Percentiles rank a stretch among this genome's conserved stretches.
Evolutionary conservation across 2,797 vertebrate species (phyloP).

Genomic region (Neopelma chrysocephalum): DNA sequence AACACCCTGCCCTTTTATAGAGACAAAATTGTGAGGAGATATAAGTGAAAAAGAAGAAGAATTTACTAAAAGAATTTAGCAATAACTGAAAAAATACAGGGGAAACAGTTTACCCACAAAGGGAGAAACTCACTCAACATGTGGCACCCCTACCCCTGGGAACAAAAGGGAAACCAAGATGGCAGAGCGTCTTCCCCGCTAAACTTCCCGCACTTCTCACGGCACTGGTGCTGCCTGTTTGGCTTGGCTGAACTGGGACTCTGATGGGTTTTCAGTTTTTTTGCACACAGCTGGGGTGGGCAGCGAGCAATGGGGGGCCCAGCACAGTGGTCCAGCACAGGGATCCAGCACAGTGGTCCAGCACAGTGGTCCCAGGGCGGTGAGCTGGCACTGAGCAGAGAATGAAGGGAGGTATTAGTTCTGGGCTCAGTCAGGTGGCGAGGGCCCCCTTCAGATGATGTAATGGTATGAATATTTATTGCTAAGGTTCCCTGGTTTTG

Average conservation of each 20-base stretch:
- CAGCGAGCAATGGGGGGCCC: too few relatives aligned
- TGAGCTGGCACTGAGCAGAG: neutral
- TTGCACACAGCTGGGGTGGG: neutral
- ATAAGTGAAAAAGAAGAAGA: neutral
- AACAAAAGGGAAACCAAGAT: neutral
- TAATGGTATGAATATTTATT: neutral
- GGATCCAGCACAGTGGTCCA: too few relatives aligned
- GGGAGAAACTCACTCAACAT: neutral
- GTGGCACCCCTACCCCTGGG: neutral
- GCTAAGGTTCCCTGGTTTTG: neutral
- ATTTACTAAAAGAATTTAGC: neutral
- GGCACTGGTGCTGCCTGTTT: neutral
- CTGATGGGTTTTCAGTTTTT: neutral
- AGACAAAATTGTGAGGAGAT: neutral
- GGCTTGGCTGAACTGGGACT: neutral
- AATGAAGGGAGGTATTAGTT: neutral
- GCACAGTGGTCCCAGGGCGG: neutral
- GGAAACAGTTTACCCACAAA: neutral
- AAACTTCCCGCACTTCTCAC: neutral
- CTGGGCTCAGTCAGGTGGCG: neutral
- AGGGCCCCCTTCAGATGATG: neutral
- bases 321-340: neutral
- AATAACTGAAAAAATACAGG: neutral
- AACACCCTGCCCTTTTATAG: neutral
- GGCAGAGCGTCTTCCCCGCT: neutral